Percentiles rank a stretch among this genome's conserved stretches.
phyloP scores from a whole-genome alignment of 2,888 invertebrate species.

The Barypeithes pellucidus region DNA sequence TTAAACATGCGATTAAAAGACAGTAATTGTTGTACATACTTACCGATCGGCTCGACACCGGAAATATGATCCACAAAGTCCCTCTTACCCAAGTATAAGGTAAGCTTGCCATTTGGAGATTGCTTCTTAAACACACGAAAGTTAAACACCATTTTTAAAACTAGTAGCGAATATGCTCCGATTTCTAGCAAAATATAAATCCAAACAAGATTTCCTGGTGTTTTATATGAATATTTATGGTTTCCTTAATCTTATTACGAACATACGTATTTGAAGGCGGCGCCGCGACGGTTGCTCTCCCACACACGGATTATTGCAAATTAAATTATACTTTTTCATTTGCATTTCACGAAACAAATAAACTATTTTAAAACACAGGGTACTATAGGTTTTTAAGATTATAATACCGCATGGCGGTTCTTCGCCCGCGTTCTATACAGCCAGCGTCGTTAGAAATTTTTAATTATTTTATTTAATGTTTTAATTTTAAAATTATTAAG shows the following conservation, averaged over 20 bases:
- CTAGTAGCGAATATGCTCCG: not conserved
- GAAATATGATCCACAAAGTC: conserved; percentile 92
- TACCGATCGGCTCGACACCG: conserved; percentile 89
- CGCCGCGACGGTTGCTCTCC: conserved; percentile 15
- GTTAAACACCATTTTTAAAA: conserved; percentile 85
- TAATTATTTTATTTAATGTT: no score
- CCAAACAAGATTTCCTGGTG: conserved; percentile 82
- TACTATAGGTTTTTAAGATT: not conserved
- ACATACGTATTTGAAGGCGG: conserved; percentile 17
- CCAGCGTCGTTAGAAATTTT: no score
- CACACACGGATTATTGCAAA: conserved; percentile 53
- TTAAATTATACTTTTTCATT: conserved; percentile 28
- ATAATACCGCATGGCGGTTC: no score
- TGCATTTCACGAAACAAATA: conserved; percentile 1
- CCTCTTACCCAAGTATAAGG: conserved; percentile 88
- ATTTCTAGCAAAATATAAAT: conserved; percentile 8
- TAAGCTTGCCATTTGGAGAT: conserved; percentile 90
- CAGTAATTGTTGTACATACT: conserved; percentile 62
- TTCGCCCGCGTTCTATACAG: no score
- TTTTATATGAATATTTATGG: conserved; percentile 56
- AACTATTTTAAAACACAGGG: not conserved
- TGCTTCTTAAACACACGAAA: conserved; percentile 94
- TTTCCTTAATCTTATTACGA: conserved; percentile 56
- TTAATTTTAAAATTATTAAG: no score
- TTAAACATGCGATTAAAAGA: no score